These are phyloP conservation scores for Plumapathes pennacea DNA, from an alignment of 92 coral and sea anemone genomes.

Conservation along the genomic window DNA sequence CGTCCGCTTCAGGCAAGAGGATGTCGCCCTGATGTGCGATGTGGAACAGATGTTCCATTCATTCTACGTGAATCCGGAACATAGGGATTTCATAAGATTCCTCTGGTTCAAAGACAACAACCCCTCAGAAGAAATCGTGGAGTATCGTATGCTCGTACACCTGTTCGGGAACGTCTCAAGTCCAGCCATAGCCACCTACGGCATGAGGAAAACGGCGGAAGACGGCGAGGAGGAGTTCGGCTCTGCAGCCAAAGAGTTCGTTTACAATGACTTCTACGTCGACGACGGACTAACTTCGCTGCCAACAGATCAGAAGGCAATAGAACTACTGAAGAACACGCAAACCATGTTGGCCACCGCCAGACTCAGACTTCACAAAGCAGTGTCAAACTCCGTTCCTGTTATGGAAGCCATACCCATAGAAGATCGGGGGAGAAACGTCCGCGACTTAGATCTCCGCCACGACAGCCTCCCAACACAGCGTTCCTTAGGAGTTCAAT, in stretches of 20 bases:
- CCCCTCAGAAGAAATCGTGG: slow-evolving; percentile 14
- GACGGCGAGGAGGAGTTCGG: slow-evolving; percentile 35
- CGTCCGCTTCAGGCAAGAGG: slow-evolving; percentile 2
- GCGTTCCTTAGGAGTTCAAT: slow-evolving; percentile 18
- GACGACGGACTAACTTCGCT: slow-evolving; percentile 15
- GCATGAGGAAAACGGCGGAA: slow-evolving; percentile 11
- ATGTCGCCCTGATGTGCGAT: slow-evolving; percentile 25
- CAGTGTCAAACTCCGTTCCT: slow-evolving; percentile 27
- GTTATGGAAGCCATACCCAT: slow-evolving; percentile 46
- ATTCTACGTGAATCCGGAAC: slow-evolving; percentile 7
- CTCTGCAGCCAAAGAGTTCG: slow-evolving; percentile 5
- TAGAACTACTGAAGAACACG: slow-evolving; percentile 20
- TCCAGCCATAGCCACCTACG: slow-evolving; percentile 32
- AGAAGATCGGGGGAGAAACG: slow-evolving; percentile 3
- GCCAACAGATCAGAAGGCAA: slow-evolving; percentile 19
- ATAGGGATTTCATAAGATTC: slow-evolving; percentile 14
- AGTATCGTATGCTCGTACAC: slow-evolving; percentile 32
- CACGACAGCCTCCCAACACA: slow-evolving; percentile 24
- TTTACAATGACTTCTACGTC: slow-evolving; percentile 3
- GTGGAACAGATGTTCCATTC: slow-evolving; percentile 41
- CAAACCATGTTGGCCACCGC: slow-evolving; percentile 35
- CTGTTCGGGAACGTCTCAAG: slow-evolving; percentile 26
- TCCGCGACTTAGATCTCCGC: slow-evolving; percentile 15
- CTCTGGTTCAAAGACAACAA: slow-evolving; percentile 29
- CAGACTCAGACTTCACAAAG: slow-evolving; percentile 35